Conservation (phyloP, 2,113 vertebrate genomes). For the Romanogobio albipinnatus region DNA sequence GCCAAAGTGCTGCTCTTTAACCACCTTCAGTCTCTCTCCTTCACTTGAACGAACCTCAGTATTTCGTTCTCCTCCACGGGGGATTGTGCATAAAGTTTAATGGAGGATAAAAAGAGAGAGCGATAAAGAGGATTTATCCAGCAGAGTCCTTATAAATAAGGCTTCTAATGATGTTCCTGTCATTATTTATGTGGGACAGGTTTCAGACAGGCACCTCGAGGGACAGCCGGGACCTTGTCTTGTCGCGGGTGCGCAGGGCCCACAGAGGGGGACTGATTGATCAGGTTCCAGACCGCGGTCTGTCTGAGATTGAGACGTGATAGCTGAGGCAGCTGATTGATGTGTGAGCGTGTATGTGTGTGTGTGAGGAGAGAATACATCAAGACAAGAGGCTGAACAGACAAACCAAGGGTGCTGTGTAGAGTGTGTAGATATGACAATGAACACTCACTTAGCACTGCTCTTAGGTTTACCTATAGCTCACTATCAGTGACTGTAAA, state of each 20-base stretch:
- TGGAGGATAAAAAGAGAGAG: conserved; percentile 51
- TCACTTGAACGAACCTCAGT: conserved; percentile 43
- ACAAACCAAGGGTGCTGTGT: conserved; percentile 23
- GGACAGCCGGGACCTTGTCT: conserved; percentile 54
- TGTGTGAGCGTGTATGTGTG: conserved; percentile 12
- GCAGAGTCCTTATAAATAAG: conserved; percentile 56
- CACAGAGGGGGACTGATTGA: conserved; percentile 50
- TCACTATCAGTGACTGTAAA: neutral
- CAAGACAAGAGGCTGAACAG: conserved; percentile 30
- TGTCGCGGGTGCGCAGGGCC: conserved; percentile 28
- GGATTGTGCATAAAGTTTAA: conserved; percentile 55
- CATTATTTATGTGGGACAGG: conserved; percentile 53
- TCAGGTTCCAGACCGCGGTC: conserved; percentile 39
- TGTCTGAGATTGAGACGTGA: conserved; percentile 48
- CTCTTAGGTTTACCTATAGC: neutral
- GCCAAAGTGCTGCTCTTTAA: conserved; percentile 11
- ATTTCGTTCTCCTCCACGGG: conserved; percentile 11
- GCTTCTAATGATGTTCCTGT: conserved; percentile 51
- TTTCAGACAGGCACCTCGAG: conserved; percentile 45
- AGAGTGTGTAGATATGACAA: conserved; percentile 10
- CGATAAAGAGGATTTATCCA: conserved; percentile 54
- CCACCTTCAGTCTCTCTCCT: conserved; percentile 32
- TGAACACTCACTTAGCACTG: neutral
- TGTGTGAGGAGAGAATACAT: conserved; percentile 30
- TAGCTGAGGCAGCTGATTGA: conserved; percentile 33